Conservation (phyloP, 1,140 invertebrate genomes). For the Drosophila watanabei region DNA sequence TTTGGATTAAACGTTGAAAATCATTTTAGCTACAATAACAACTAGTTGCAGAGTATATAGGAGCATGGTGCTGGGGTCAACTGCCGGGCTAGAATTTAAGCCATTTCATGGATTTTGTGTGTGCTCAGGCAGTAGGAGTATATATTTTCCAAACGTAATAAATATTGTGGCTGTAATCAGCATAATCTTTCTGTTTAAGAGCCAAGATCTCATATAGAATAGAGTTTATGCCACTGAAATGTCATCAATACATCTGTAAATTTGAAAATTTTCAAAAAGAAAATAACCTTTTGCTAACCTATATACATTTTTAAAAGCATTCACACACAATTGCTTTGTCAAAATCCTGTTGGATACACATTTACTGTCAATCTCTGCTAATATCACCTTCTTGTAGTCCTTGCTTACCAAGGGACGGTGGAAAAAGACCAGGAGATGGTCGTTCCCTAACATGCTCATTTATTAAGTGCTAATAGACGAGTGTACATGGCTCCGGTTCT, state of each 20-base stretch:
- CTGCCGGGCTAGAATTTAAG: slow-evolving; percentile 43
- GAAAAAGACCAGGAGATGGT: slow-evolving; percentile 2
- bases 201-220: background rate
- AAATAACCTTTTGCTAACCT: too few relatives aligned
- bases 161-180: too few relatives aligned
- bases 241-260: background rate
- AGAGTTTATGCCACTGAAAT: background rate
- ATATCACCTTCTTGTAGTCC: slow-evolving; percentile 10
- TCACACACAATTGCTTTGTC: too few relatives aligned
- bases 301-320: too few relatives aligned
- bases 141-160: too few relatives aligned
- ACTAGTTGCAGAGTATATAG: slow-evolving; percentile 1
- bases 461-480: slow-evolving; percentile 76
- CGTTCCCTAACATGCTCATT: slow-evolving; percentile 62
- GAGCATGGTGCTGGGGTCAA: slow-evolving; percentile 49
- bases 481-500: slow-evolving; percentile 6
- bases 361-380: slow-evolving; percentile 40
- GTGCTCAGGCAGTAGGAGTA: too few relatives aligned
- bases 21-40: slow-evolving; percentile 23
- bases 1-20: slow-evolving; percentile 47
- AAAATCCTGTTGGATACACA: too few relatives aligned
- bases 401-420: slow-evolving; percentile 24
- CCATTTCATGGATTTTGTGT: slow-evolving; percentile 49
- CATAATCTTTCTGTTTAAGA: background rate
- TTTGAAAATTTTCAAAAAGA: background rate